A percentile compares a stretch with the other conserved stretches of the same genome.
Conservation (phyloP, 2,113 vertebrate genomes). For the Entomyzon cyanotis region DNA sequence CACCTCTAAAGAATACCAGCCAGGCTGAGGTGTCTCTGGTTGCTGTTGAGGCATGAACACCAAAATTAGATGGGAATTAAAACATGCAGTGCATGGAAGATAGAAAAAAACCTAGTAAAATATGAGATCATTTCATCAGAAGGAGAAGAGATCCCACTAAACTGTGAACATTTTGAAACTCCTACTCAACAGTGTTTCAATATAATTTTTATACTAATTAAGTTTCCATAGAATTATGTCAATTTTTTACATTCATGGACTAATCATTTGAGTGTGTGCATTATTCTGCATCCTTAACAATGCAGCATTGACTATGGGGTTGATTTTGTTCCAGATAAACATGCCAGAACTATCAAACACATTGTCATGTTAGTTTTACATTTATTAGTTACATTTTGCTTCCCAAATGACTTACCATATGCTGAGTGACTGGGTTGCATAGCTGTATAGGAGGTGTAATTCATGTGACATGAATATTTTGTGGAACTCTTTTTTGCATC, state of each 20-base stretch:
- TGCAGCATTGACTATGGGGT: neutral
- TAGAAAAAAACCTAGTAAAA: neutral
- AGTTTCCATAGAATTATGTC: neutral
- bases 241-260: neutral
- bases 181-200: neutral
- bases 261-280: neutral
- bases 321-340: neutral
- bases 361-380: neutral
- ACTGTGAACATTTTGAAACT: neutral
- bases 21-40: neutral
- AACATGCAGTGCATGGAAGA: neutral
- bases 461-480: neutral
- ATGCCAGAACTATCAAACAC: neutral
- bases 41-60: accelerated
- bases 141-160: neutral
- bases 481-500: neutral
- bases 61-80: neutral
- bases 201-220: neutral
- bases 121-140: neutral
- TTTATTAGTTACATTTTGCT: neutral
- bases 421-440: neutral
- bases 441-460: neutral
- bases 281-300: neutral
- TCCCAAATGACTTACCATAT: neutral
- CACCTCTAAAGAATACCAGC: neutral